A percentile compares a stretch with the other conserved stretches of the same genome.
Conservation (phyloP, 2,888 invertebrate genomes). For the Fragum fragum region DNA sequence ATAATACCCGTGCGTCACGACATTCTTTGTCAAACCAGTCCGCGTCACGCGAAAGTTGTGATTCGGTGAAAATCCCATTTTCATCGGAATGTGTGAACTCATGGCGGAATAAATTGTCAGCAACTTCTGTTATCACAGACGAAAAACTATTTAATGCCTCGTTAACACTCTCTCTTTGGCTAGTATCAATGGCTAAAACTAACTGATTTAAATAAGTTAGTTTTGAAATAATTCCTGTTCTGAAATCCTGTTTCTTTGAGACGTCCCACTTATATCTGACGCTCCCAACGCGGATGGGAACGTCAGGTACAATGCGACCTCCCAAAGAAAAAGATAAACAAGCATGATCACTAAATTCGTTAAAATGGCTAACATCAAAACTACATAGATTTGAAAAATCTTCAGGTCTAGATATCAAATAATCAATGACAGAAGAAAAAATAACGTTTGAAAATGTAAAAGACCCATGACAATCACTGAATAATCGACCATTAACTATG, state of each 20-base stretch:
- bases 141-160: constrained; percentile 5
- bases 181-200: background rate
- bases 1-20: background rate
- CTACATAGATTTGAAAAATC: background rate
- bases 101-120: background rate
- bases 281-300: background rate
- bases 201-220: constrained; percentile 10
- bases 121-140: background rate
- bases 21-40: constrained; percentile 28
- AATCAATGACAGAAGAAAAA: constrained; percentile 14
- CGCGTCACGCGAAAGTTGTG: background rate
- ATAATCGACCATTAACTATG: constrained; percentile 30
- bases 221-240: constrained; percentile 1
- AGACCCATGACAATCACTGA: background rate
- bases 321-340: background rate
- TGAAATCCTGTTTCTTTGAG: background rate
- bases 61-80: background rate
- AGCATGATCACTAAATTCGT: constrained; percentile 20
- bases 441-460: background rate
- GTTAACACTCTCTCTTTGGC: background rate
- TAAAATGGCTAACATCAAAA: background rate
- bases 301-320: background rate
- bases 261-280: background rate
- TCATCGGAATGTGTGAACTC: background rate
- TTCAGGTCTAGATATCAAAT: background rate